A percentile compares a stretch with the other conserved stretches of the same genome.
Evolutionary conservation across 2,113 vertebrate species (phyloP).

Genomic region (Paramisgurnus dabryanus): DNA sequence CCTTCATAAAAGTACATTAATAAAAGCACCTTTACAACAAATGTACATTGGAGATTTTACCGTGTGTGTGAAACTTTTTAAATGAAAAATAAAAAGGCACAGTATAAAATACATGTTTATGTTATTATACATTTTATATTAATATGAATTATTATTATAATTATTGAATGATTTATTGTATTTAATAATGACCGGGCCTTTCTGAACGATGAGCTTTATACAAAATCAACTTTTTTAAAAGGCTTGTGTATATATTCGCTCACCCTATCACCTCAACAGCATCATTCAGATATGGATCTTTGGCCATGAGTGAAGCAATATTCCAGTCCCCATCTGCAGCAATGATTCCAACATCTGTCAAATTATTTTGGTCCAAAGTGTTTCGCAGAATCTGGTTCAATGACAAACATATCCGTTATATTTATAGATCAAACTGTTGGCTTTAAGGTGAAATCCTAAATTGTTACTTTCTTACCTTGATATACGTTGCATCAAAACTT

Average conservation of each 20-base stretch:
- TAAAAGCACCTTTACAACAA: too few relatives aligned
- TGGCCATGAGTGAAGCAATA: constrained; percentile 72
- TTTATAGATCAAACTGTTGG: not conserved
- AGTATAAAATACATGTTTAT: too few relatives aligned
- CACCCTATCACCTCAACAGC: constrained; percentile 86
- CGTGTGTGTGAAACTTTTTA: too few relatives aligned
- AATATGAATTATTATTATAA: too few relatives aligned
- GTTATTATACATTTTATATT: too few relatives aligned
- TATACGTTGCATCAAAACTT: constrained; percentile 82
- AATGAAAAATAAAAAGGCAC: too few relatives aligned
- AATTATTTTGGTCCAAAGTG: constrained; percentile 81
- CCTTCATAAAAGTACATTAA: too few relatives aligned
- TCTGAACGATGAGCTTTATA: too few relatives aligned
- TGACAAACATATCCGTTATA: not conserved
- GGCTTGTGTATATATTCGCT: constrained; percentile 58
- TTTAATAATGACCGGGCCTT: too few relatives aligned
- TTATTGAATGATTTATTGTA: too few relatives aligned
- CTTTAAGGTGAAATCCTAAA: not conserved
- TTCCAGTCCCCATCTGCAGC: constrained; percentile 85
- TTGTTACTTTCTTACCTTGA: constrained; percentile 81
- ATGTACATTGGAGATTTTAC: too few relatives aligned
- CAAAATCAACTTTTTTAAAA: not conserved
- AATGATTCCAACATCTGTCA: constrained; percentile 79
- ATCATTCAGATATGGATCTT: constrained; percentile 81
- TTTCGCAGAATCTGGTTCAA: constrained; percentile 83